Evolutionary conservation across 2,797 vertebrate genomes (phyloP), one percentile per base, ranked within the genome.

Genomic region (Acrossocheilus fasciatus): DNA sequence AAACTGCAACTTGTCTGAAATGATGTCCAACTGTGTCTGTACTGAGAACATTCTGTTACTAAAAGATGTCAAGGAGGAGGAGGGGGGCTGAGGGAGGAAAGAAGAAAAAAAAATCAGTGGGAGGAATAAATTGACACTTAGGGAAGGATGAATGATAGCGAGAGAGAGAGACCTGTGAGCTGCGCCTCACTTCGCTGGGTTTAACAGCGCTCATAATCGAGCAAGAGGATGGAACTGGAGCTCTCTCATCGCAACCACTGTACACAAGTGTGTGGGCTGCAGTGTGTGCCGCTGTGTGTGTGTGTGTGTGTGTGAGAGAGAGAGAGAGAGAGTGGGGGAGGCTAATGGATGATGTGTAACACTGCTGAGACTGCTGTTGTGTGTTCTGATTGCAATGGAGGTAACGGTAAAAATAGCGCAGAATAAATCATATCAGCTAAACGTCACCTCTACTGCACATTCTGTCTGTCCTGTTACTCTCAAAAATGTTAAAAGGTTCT

Each of bases 91-190:
- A 78, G 43, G 72, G 14, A 64, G 39, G 26, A 69, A 72, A n/a
- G 43, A 72, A n/a, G 43, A 30, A 62, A 34, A 73, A 41, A 20
- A 50, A 64, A 57, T 45, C 23, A 74, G 89, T 59, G 85, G 83
- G 69, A 78, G 82, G 84, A 86, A 87, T 88, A 68, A 50, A 85
- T 87, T 83, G 78, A 84, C 86, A 86, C 81, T 68, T 59, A 15
- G 52, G n/a, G 86, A 64, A 64, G 68, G 36, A 82, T 30, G 57
- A 66, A 83, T 69, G 81, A 66, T 17, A n/a, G 59, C 18, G 34
- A 34, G 45, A 39, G 43, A 69, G 81, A 59, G 17, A 39, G 52
- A 43, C 59, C 36, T n/a, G 80, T 17, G 57, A 54, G 66, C 36
- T 17, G 47, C 11, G 6, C 9, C 10, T 70, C 54, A 74, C 23